These are phyloP conservation scores for Eidolon dupreanum DNA, from an alignment of 2,797 vertebrate species.

Conservation along the genomic window DNA sequence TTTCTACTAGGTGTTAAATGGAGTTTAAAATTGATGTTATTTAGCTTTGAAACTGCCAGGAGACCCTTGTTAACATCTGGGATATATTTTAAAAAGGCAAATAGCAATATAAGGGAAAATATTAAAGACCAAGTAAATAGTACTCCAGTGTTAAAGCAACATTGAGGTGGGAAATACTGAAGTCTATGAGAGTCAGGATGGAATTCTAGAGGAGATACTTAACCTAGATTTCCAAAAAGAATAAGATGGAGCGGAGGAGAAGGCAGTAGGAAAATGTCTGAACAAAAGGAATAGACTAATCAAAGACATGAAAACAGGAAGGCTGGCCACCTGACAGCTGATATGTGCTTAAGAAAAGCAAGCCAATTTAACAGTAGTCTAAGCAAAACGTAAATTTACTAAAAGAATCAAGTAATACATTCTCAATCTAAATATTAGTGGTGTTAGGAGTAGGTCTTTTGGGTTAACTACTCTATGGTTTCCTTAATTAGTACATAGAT, in stretches of 20 bases:
- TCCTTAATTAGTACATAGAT: neutral
- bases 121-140: slow-evolving; percentile 13
- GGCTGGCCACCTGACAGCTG: neutral
- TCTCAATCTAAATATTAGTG: neutral
- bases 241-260: neutral
- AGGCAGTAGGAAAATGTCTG: neutral
- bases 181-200: neutral
- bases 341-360: neutral
- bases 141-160: neutral
- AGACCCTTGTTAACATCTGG: slow-evolving; percentile 53
- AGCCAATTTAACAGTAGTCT: neutral
- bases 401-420: neutral
- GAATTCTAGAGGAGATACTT: neutral
- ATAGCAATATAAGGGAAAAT: slow-evolving; percentile 27
- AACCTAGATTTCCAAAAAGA: neutral
- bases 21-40: slow-evolving; percentile 30
- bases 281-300: neutral
- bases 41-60: slow-evolving; percentile 46
- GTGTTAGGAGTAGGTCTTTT: neutral
- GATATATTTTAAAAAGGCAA: slow-evolving; percentile 51
- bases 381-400: neutral
- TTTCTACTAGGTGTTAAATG: slow-evolving; percentile 43
- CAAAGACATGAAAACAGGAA: neutral
- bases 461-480: neutral
- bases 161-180: neutral